These are phyloP conservation scores for Spilogale gracilis DNA, from an alignment of 2,113 vertebrate species.

Conservation along the genomic window DNA sequence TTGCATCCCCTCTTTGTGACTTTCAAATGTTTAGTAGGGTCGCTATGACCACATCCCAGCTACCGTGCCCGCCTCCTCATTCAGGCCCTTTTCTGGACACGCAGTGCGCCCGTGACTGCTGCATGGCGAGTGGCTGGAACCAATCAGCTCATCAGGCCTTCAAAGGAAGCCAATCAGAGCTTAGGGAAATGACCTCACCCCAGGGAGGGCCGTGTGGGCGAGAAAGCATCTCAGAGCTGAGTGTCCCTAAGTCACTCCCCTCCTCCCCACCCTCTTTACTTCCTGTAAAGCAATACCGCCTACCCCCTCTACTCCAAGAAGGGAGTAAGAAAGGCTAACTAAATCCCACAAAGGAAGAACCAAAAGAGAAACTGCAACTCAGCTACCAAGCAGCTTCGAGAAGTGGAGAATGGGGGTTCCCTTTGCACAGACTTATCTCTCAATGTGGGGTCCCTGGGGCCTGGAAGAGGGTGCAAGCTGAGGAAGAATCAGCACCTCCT, in stretches of 20 bases:
- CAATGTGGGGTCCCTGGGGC: neutral
- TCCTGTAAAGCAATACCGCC: constrained; percentile 60
- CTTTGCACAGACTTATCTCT: neutral
- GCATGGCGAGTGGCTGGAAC: constrained; percentile 71
- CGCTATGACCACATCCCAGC: neutral
- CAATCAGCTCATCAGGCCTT: constrained; percentile 68
- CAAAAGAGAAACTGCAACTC: constrained; percentile 22
- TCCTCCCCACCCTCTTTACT: constrained; percentile 43
- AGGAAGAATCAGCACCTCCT: neutral
- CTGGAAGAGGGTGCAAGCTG: neutral
- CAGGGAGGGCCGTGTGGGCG: constrained; percentile 54
- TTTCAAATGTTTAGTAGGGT: neutral
- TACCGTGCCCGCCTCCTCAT: neutral
- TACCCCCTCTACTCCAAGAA: neutral
- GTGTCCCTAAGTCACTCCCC: constrained; percentile 69
- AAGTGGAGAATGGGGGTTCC: neutral
- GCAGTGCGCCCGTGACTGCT: constrained; percentile 58
- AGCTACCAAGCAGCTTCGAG: neutral
- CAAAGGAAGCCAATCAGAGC: constrained; percentile 73
- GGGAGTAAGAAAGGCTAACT: constrained; percentile 28
- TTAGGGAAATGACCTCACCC: constrained; percentile 74
- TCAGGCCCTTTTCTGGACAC: constrained; percentile 57
- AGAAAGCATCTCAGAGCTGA: constrained; percentile 51
- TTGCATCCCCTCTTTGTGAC: neutral
- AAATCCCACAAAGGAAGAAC: neutral